A percentile compares a stretch with the other conserved stretches of the same genome.
Conservation (phyloP, 2,113 vertebrate species). For the Etheostoma spectabile region DNA sequence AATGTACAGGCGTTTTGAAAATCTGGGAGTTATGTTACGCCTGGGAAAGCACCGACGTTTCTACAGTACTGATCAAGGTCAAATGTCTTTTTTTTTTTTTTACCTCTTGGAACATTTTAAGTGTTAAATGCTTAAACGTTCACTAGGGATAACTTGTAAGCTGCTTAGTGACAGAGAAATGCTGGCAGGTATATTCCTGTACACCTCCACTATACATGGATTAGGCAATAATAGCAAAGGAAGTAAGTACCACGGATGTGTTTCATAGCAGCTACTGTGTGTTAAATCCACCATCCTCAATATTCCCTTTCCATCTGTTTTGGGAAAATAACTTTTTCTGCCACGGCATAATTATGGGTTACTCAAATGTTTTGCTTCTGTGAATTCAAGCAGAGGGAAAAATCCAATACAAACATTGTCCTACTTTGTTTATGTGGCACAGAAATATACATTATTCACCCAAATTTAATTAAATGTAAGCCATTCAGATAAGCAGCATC, state of each 20-base stretch:
- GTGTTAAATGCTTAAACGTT: slow-evolving; percentile 29
- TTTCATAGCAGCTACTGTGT: slow-evolving; percentile 56
- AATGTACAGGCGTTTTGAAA: slow-evolving; percentile 26
- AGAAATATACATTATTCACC: slow-evolving; percentile 62
- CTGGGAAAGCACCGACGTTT: slow-evolving; percentile 29
- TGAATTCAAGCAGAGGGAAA: slow-evolving; percentile 54
- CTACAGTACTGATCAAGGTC: slow-evolving; percentile 22
- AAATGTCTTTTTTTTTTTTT: not conserved
- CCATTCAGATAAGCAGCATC: slow-evolving; percentile 28
- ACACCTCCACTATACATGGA: slow-evolving; percentile 48
- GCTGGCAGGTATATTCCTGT: slow-evolving; percentile 51
- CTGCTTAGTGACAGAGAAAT: slow-evolving; percentile 41
- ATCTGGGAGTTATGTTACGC: not conserved
- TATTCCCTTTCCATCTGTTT: slow-evolving; percentile 72
- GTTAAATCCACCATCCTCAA: slow-evolving; percentile 59
- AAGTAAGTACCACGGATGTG: slow-evolving; percentile 34
- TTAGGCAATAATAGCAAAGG: slow-evolving; percentile 52
- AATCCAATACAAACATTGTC: slow-evolving; percentile 71
- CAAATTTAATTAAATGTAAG: slow-evolving; percentile 51
- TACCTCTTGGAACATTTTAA: slow-evolving; percentile 13
- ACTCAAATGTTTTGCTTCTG: slow-evolving; percentile 72
- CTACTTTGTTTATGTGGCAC: slow-evolving; percentile 65
- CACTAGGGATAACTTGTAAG: slow-evolving; percentile 38
- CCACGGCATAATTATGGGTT: slow-evolving; percentile 78
- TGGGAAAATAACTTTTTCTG: slow-evolving; percentile 70